These are phyloP conservation scores for Helicoverpa zea DNA, from an alignment of 1,140 invertebrate species.

Conservation along the genomic window DNA sequence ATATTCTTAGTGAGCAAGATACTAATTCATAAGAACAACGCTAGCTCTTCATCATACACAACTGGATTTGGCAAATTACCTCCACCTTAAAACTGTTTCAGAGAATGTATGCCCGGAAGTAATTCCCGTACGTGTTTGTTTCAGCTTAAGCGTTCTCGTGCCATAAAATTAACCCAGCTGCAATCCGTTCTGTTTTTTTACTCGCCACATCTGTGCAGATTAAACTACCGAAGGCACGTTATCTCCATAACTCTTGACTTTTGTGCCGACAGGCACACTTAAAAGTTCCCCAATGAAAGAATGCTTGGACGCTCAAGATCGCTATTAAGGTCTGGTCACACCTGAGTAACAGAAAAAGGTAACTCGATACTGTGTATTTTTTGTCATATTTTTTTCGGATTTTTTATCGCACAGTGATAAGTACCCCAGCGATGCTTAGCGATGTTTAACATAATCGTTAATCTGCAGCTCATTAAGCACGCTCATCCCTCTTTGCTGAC, in stretches of 20 bases:
- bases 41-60: constrained; percentile 56
- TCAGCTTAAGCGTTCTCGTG: constrained; percentile 66
- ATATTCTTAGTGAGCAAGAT: constrained; percentile 24
- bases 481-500: too few species aligned
- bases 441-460: too few species aligned
- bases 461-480: too few species aligned
- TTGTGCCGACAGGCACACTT: constrained; percentile 57
- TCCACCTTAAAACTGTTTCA: constrained; percentile 60
- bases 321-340: constrained; percentile 59
- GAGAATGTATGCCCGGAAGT: constrained; percentile 63
- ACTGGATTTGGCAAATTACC: constrained; percentile 64
- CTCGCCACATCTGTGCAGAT: constrained; percentile 62
- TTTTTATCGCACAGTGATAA: too few species aligned
- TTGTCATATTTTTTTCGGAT: too few species aligned
- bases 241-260: constrained; percentile 70
- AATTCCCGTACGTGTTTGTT: constrained; percentile 70
- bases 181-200: constrained; percentile 62
- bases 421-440: too few species aligned
- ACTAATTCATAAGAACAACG: constrained; percentile 36
- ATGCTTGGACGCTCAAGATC: constrained; percentile 61
- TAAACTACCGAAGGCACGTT: constrained; percentile 65
- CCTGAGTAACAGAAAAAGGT: too few species aligned
- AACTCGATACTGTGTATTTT: too few species aligned
- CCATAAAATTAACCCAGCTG: constrained; percentile 69
- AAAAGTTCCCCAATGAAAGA: constrained; percentile 67